Evolutionary conservation across 2,888 invertebrate species (phyloP), one percentile per base, ranked within the genome.

Genomic region (Petrolisthes manimaculis): DNA sequence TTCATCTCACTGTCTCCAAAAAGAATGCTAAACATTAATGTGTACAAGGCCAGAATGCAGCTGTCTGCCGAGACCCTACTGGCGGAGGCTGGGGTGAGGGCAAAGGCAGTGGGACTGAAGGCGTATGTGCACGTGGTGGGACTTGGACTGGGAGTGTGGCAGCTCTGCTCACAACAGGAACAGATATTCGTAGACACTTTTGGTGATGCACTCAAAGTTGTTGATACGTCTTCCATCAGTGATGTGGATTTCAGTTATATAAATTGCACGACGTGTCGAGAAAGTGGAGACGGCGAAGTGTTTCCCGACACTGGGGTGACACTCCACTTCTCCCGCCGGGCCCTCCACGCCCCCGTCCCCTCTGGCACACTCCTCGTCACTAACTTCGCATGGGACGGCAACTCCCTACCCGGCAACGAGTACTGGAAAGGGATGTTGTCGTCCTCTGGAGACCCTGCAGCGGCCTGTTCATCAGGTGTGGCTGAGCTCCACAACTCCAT

Each of bases 331-430:
- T 93, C 94, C 8, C 94, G 94, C 24, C 93, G 95, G 0, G 94
- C 95, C 92, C 95, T 95, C 0, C 95, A 95, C 0, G 92, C 94
- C 0, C 94, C 93, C 86, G 91, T 95, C 80, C 92, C 92, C 0
- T 94, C 93, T 61, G 94, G 94, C 86, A 94, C 94, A 92, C 92
- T 94, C 5, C 93, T 95, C n/a, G 94, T 96, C 0, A 94, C 95
- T 61, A 95, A 95, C 0, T 96, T 96, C 92, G 95, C 96, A 0
- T 95, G 96, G 95, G 96, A 96, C 92, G 95, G 95, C 6, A 96
- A 96, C 92, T 95, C 96, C 0, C 94, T 95, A 87, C 96, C 96
- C 0, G 96, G 96, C 77, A 96, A 96, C 92, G 96, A 96, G 92
- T 96, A 95, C 92, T 96, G 96, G 96, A 92, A 92, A 4, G 94